A percentile compares a stretch with the other conserved stretches of the same genome.
Conservation (phyloP, 2,888 invertebrate genomes). For the Bombyx huttoni region DNA sequence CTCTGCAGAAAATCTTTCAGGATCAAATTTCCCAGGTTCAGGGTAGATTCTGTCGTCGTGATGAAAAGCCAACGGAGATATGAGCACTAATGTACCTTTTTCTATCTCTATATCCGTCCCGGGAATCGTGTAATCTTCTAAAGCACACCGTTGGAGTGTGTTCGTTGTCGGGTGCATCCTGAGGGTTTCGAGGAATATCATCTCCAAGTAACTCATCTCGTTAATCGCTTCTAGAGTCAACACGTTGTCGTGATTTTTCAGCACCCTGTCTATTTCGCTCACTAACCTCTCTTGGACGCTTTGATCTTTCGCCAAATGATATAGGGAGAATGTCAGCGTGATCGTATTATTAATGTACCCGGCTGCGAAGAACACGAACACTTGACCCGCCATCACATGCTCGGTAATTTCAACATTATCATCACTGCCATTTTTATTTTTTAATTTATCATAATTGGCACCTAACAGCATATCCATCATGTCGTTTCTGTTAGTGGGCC, state of each 20-base stretch:
- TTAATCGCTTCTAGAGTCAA: slow-evolving; percentile 41
- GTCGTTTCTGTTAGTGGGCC: slow-evolving; percentile 8
- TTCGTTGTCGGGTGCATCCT: slow-evolving; percentile 50
- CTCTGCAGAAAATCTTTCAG: slow-evolving; percentile 52
- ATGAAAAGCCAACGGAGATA: slow-evolving; percentile 49
- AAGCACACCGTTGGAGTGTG: slow-evolving; percentile 33
- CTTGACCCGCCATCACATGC: slow-evolving; percentile 37
- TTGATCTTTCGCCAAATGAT: slow-evolving; percentile 39
- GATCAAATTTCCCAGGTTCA: slow-evolving; percentile 55
- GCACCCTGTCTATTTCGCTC: slow-evolving; percentile 30
- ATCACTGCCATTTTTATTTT: slow-evolving; percentile 1
- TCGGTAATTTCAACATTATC: slow-evolving; percentile 25
- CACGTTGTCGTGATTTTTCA: slow-evolving; percentile 26
- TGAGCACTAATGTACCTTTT: slow-evolving; percentile 30
- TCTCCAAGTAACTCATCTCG: slow-evolving; percentile 46
- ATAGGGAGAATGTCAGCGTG: slow-evolving; percentile 33
- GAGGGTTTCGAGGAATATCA: slow-evolving; percentile 32
- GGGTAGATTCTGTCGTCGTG: slow-evolving; percentile 52
- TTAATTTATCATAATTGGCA: background rate
- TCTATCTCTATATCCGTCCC: slow-evolving; percentile 33
- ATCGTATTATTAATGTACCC: slow-evolving; percentile 54
- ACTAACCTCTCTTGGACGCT: slow-evolving; percentile 36
- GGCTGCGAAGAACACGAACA: slow-evolving; percentile 46
- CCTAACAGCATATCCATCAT: slow-evolving; percentile 19
- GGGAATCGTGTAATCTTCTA: slow-evolving; percentile 31